phyloP scores from a whole-genome alignment of 2,797 vertebrate genomes.

The Coregonus sp. region DNA sequence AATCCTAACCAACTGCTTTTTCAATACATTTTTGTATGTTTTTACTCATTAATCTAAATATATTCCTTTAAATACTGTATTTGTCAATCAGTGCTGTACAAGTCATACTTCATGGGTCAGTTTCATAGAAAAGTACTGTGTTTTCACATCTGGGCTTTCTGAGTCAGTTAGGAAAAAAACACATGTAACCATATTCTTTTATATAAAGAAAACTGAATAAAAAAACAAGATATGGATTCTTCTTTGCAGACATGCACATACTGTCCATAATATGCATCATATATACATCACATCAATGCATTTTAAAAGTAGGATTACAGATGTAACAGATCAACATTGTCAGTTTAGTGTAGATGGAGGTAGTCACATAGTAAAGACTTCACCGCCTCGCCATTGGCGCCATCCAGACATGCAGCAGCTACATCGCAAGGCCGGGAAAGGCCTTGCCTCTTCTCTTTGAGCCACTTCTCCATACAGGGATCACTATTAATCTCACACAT shows the following conservation, averaged over 20 bases:
- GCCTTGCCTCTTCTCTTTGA: constrained; percentile 57
- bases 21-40: neutral
- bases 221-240: too few relatives aligned
- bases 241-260: neutral
- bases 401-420: constrained; percentile 32
- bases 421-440: constrained; percentile 50
- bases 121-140: too few relatives aligned
- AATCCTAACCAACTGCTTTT: neutral
- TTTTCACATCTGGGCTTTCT: too few relatives aligned
- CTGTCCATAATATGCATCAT: neutral
- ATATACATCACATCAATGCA: neutral
- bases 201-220: constrained; percentile 16
- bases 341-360: constrained; percentile 44
- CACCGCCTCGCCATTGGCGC: constrained; percentile 57
- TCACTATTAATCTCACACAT: constrained; percentile 68
- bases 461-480: constrained; percentile 69
- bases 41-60: neutral
- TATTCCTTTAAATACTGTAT: neutral
- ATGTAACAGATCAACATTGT: neutral
- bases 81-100: neutral
- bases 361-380: constrained; percentile 66
- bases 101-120: neutral
- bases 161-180: constrained; percentile 8
- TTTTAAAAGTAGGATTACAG: neutral
- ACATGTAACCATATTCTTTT: constrained; percentile 10